These are phyloP conservation scores for Ormyrus nitidulus DNA, from an alignment of 2,888 invertebrate species.

Conservation along the genomic window DNA sequence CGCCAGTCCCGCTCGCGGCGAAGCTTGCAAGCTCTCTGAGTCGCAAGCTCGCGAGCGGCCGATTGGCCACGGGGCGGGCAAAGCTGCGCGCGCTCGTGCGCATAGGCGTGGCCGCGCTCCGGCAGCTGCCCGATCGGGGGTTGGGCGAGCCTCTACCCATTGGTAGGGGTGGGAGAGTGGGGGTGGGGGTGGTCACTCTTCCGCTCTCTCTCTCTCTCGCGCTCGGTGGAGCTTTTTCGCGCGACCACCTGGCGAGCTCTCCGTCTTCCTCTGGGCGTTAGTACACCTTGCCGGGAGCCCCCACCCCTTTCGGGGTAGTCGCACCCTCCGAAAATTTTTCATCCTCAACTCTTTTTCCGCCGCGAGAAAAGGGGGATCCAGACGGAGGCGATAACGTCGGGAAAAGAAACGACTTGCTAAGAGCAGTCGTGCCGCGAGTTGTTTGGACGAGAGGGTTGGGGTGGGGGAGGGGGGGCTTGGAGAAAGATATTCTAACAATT, in stretches of 20 bases:
- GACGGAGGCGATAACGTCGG: conserved; percentile 44
- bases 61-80: conserved; percentile 36
- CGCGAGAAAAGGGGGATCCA: not conserved
- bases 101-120: conserved; percentile 66
- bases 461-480: not conserved
- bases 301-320: not conserved
- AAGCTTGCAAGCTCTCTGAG: conserved; percentile 67
- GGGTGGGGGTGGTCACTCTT: conserved; percentile 69
- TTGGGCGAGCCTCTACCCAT: not conserved
- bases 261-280: not conserved
- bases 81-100: conserved; percentile 69
- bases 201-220: conserved; percentile 41
- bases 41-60: conserved; percentile 66
- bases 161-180: no score
- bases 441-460: not conserved
- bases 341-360: conserved; percentile 22
- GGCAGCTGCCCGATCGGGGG: conserved; percentile 1
- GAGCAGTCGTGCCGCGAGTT: conserved; percentile 32
- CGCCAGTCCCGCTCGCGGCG: conserved; percentile 58
- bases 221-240: conserved; percentile 3
- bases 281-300: not conserved
- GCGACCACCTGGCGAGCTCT: conserved; percentile 14
- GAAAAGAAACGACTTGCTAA: conserved; percentile 55
- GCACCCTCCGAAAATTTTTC: conserved; percentile 27
- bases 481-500: conserved; percentile 51